These are phyloP conservation scores for Nomada hirtipes DNA, from an alignment of 2,888 invertebrate genomes.

Conservation along the genomic window DNA sequence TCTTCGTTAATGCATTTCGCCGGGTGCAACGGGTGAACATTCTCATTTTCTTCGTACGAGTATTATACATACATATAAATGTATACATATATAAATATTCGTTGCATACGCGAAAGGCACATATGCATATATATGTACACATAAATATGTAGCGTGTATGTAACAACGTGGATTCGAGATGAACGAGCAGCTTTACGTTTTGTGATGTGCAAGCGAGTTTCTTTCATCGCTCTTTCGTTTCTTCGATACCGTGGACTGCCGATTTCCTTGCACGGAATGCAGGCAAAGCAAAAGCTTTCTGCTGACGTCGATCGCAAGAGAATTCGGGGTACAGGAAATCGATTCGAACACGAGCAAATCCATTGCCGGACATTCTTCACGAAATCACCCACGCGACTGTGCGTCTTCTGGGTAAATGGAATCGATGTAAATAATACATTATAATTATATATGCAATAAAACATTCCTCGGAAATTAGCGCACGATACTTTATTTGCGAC, in stretches of 20 bases:
- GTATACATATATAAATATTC: slow-evolving; percentile 49
- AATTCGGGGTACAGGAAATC: neutral
- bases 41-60: slow-evolving; percentile 63
- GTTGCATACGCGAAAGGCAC: slow-evolving; percentile 44
- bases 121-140: slow-evolving; percentile 7
- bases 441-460: slow-evolving; percentile 71
- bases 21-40: slow-evolving; percentile 51
- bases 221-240: neutral
- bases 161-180: slow-evolving; percentile 34
- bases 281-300: neutral
- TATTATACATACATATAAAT: slow-evolving; percentile 37
- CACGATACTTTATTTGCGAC: neutral
- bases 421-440: slow-evolving; percentile 72
- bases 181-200: slow-evolving; percentile 32
- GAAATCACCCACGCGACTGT: neutral
- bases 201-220: neutral
- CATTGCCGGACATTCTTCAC: neutral
- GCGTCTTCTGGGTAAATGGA: slow-evolving; percentile 52
- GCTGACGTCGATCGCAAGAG: neutral
- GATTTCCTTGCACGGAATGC: neutral
- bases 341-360: neutral
- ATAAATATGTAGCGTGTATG: slow-evolving; percentile 28
- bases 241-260: neutral
- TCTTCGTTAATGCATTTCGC: slow-evolving; percentile 44
- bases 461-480: slow-evolving; percentile 64